Evolutionary conservation across 2,797 vertebrate species (phyloP).

Genomic region (Microctenopoma lineatum): DNA sequence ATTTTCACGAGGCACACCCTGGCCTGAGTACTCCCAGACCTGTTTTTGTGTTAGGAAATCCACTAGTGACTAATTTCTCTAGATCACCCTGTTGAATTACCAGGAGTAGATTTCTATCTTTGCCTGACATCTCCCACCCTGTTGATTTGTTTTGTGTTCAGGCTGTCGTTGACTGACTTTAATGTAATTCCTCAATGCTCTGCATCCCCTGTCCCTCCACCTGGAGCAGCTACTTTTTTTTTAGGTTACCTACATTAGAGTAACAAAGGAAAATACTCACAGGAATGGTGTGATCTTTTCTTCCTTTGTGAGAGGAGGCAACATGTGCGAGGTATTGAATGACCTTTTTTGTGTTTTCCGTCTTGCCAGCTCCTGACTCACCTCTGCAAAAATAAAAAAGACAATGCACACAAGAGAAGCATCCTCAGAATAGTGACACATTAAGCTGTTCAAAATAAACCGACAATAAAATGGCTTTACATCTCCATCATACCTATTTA

Average conservation of each 20-base stretch:
- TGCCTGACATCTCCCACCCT: no score
- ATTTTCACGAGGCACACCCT: no score
- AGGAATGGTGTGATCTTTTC: slow-evolving; percentile 97
- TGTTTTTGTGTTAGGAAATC: no score
- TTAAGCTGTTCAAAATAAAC: background rate
- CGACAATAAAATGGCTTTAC: no score
- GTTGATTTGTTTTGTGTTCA: no score
- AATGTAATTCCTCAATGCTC: no score
- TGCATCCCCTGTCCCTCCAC: no score
- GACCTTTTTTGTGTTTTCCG: slow-evolving; percentile 99
- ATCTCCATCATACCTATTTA: background rate
- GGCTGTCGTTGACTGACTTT: no score
- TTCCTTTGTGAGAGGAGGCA: slow-evolving; percentile 98
- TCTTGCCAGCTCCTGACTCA: slow-evolving; percentile 98
- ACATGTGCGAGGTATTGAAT: slow-evolving; percentile 99
- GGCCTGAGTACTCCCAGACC: no score
- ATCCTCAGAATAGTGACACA: slow-evolving; percentile 19
- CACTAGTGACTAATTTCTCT: no score
- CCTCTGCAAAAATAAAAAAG: slow-evolving; percentile 82
- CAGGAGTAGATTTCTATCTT: no score
- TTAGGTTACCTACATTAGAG: background rate
- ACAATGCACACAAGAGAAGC: slow-evolving; percentile 46
- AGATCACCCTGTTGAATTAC: no score
- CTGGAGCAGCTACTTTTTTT: background rate
- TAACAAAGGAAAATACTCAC: slow-evolving; percentile 85